Conservation (phyloP, 2,797 vertebrate species). For the Loriculus beryllinus region DNA sequence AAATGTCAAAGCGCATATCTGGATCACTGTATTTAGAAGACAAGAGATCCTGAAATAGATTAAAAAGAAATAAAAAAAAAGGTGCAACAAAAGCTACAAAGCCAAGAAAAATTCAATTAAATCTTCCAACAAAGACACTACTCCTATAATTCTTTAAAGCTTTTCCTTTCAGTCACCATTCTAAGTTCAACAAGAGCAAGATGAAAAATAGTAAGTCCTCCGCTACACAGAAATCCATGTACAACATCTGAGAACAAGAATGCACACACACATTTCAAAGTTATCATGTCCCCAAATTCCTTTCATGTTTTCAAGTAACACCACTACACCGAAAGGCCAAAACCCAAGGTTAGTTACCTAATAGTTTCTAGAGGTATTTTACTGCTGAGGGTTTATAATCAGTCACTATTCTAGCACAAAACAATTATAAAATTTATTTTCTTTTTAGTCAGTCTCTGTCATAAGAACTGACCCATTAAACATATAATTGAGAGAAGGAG, state of each 20-base stretch:
- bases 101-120: background rate
- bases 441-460: background rate
- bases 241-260: background rate
- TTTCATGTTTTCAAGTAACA: background rate
- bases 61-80: background rate
- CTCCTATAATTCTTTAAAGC: background rate
- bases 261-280: background rate
- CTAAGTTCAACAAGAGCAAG: background rate
- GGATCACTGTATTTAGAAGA: slow-evolving; percentile 81
- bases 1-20: slow-evolving; percentile 85
- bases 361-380: background rate
- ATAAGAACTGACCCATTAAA: background rate
- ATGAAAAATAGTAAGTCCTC: background rate
- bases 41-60: slow-evolving; percentile 83
- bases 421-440: background rate
- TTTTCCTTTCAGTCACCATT: background rate
- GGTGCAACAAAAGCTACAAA: background rate
- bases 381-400: background rate
- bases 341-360: background rate
- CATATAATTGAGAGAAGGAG: background rate
- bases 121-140: background rate
- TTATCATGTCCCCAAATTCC: background rate
- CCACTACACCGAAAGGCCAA: background rate
- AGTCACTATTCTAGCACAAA: accelerated
- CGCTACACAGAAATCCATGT: background rate